A percentile compares a stretch with the other conserved stretches of the same genome.
Conservation (phyloP, 2,888 invertebrate species). For the Aspidiotus destructor region DNA sequence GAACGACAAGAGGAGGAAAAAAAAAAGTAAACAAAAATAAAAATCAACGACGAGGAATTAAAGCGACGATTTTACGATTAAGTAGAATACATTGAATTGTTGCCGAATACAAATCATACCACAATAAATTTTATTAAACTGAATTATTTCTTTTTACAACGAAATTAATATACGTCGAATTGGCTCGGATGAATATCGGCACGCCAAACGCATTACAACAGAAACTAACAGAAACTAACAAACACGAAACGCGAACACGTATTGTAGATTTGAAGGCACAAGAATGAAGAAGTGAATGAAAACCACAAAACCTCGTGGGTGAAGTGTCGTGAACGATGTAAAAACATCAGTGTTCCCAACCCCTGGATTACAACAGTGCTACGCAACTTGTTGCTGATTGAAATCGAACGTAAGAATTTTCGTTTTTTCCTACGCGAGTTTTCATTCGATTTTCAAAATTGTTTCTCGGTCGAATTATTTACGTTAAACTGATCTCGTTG, state of each 20-base stretch:
- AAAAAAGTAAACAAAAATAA: slow-evolving; percentile 6
- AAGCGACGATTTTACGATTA: slow-evolving; percentile 2
- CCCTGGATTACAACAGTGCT: too few relatives aligned
- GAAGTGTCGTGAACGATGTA: slow-evolving; percentile 1
- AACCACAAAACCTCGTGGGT: slow-evolving; percentile 28
- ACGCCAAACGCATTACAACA: slow-evolving; percentile 28
- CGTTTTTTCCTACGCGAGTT: too few relatives aligned
- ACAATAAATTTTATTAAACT: background rate
- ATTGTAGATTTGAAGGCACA: slow-evolving; percentile 21
- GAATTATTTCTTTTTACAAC: slow-evolving; percentile 14
- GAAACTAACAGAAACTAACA: slow-evolving; percentile 14
- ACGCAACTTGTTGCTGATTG: too few relatives aligned
- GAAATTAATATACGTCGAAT: slow-evolving; percentile 15
- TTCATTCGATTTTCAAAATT: too few relatives aligned
- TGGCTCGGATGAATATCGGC: slow-evolving; percentile 14
- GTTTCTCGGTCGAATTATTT: too few relatives aligned
- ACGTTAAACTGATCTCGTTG: too few relatives aligned
- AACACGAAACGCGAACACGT: slow-evolving; percentile 22
- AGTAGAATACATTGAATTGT: slow-evolving; percentile 19
- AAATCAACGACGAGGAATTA: background rate
- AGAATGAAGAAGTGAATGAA: slow-evolving; percentile 17
- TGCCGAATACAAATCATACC: background rate
- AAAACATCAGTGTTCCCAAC: too few relatives aligned
- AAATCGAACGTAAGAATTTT: too few relatives aligned
- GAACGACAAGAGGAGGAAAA: background rate